A percentile compares a stretch with the other conserved stretches of the same genome.
phyloP scores from a whole-genome alignment of 1,140 invertebrate genomes.

The Drosophila pectinifera region DNA sequence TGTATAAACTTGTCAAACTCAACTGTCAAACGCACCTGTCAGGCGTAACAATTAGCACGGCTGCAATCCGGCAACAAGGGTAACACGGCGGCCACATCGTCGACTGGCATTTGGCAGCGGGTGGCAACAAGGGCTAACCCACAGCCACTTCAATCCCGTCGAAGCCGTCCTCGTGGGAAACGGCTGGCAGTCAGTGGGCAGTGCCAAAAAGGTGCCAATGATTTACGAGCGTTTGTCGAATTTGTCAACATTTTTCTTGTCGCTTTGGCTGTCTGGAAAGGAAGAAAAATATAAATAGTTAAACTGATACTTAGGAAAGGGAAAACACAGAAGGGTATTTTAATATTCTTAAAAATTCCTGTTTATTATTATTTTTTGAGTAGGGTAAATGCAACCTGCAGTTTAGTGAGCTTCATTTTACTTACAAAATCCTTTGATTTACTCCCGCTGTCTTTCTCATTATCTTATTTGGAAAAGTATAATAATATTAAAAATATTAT shows the following conservation, averaged over 20 bases:
- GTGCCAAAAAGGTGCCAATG: constrained; percentile 50
- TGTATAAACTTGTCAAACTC: constrained; percentile 72
- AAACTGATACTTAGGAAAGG: neutral
- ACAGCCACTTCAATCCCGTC: constrained; percentile 24
- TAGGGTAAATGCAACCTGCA: too few relatives aligned
- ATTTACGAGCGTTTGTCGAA: constrained; percentile 77
- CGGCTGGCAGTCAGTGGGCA: constrained; percentile 22
- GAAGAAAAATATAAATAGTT: neutral
- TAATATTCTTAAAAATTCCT: neutral
- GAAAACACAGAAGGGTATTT: neutral
- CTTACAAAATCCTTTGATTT: too few relatives aligned
- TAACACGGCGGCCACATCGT: constrained; percentile 8
- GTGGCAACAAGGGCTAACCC: constrained; percentile 35
- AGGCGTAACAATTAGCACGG: constrained; percentile 79
- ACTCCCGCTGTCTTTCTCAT: neutral
- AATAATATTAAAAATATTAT: neutral
- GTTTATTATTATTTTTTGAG: too few relatives aligned
- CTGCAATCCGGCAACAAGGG: constrained; percentile 40
- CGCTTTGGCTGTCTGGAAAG: constrained; percentile 5
- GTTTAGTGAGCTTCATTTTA: too few relatives aligned
- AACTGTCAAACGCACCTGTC: constrained; percentile 82
- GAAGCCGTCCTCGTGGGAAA: constrained; percentile 27
- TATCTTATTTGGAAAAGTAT: neutral
- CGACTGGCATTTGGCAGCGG: constrained; percentile 50
- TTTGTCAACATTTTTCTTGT: constrained; percentile 66